Base-by-base conservation (phyloP, 2,113 vertebrate species). In the Lepus americanus region DNA sequence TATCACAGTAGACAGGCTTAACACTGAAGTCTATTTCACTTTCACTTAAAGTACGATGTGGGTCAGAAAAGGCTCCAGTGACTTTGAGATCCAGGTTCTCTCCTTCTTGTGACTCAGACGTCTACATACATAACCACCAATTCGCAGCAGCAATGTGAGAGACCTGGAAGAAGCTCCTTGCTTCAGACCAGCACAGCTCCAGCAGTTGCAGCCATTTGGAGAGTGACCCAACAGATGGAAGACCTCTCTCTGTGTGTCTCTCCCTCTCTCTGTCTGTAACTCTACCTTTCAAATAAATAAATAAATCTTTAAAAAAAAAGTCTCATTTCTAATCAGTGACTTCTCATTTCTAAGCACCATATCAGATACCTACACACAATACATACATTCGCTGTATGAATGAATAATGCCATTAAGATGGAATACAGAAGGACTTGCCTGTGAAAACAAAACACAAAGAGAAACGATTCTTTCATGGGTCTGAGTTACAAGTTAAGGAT, bases 1-100 rank as follows among this genome's bases (percentile, higher is more conserved):
- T 51, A 86, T 72, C 89, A 53, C 33, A 77, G 74, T 6, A 94
- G 44, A 86, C 29, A 92, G 44, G 22, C 33, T 61, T 69, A 86
- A 61, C 2, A 64, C 13, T 63, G 13, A 72, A 49, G 29, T 59
- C 90, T 31, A 3, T 73, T 70, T 72, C 19, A 92, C 61, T 82
- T 69, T 64, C 73, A 49, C 1, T 14, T 22, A 33, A 93, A 90
- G 31, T 22, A 33, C 20, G 31, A 70, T 10, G 23, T 22, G 25
- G 51, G 53, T 61, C 36, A 44, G 29, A 61, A 23, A 6, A 5
- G 13, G 22, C 19, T 87, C n/a, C 55, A 39, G 33, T 51, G 61
- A 85, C 53, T 55, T 80, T 25, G 67, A 27, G 17, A 85, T 69
- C 25, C 63, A 82, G 6, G 10, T n/a, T 84, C 20, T 39, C 27